Evolutionary conservation across 2,797 vertebrate species (phyloP).

Genomic region (Adrianichthys oophorus): DNA sequence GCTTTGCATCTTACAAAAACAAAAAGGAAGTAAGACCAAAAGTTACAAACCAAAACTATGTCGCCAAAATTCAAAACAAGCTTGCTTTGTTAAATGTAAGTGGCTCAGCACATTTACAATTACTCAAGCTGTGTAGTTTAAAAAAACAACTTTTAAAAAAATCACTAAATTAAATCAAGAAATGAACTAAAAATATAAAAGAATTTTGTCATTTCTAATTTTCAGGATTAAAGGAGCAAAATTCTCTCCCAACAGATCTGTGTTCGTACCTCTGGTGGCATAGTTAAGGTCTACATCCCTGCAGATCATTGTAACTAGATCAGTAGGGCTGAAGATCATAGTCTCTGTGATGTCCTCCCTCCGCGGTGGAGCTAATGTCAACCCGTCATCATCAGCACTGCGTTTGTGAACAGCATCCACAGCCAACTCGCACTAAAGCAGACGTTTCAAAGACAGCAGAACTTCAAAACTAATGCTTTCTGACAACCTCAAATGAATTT

Average conservation of each 20-base stretch:
- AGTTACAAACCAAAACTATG: not conserved
- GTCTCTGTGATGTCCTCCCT: conserved; percentile 92
- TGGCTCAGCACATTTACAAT: not conserved
- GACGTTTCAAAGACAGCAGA: conserved; percentile 3
- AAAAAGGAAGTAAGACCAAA: too few relatives aligned
- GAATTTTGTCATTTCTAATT: not conserved
- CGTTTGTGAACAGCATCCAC: conserved; percentile 90
- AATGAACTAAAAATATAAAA: not conserved
- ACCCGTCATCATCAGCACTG: conserved; percentile 58
- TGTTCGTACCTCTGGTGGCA: conserved; percentile 85
- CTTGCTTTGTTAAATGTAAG: not conserved
- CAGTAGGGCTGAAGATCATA: conserved; percentile 90
- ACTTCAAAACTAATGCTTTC: not conserved
- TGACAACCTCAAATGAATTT: too few relatives aligned
- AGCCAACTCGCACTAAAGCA: conserved; percentile 87
- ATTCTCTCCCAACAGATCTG: too few relatives aligned
- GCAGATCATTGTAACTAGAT: conserved; percentile 89
- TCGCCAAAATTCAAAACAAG: not conserved
- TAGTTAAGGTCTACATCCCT: conserved; percentile 91
- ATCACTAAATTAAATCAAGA: too few relatives aligned
- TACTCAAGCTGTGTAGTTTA: not conserved
- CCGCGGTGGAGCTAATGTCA: conserved; percentile 71
- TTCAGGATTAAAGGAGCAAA: not conserved
- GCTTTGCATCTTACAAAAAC: too few relatives aligned
- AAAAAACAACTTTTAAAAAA: not conserved